phyloP scores from a whole-genome alignment of 23 tunicate species.

The Trididemnum miniatum region DNA sequence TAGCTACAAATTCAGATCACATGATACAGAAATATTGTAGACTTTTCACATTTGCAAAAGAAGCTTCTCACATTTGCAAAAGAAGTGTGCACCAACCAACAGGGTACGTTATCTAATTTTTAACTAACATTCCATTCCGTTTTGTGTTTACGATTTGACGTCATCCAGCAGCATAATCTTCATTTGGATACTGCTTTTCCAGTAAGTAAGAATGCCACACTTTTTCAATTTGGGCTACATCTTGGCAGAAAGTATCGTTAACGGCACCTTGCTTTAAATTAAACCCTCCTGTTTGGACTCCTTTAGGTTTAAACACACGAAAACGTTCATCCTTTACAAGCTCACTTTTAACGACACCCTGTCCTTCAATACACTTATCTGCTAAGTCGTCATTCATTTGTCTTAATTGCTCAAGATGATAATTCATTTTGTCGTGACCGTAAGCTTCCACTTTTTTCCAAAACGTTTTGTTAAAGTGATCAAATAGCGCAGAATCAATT shows the following conservation, averaged over 20 bases:
- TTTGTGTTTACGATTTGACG: too few species aligned
- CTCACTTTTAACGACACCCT: slow-evolving; percentile 24
- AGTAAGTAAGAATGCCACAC: slow-evolving; percentile 59
- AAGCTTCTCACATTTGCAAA: too few species aligned
- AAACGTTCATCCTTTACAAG: slow-evolving; percentile 27
- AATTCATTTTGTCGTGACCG: slow-evolving; percentile 62
- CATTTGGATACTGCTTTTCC: slow-evolving; percentile 20
- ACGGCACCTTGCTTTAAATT: slow-evolving; percentile 43
- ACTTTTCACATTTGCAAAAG: too few species aligned
- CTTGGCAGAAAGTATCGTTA: slow-evolving; percentile 33
- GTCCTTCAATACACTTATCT: slow-evolving; percentile 61
- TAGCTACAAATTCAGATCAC: too few species aligned
- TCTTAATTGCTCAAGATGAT: slow-evolving; percentile 32
- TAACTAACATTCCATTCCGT: too few species aligned
- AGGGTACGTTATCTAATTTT: too few species aligned
- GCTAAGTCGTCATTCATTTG: slow-evolving; percentile 41
- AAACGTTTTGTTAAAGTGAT: slow-evolving; percentile 62
- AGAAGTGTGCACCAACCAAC: too few species aligned
- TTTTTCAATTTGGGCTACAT: slow-evolving; percentile 54
- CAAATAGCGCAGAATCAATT: slow-evolving; percentile 52
- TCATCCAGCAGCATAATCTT: too few species aligned
- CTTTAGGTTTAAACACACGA: slow-evolving; percentile 54
- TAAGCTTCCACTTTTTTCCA: slow-evolving; percentile 68
- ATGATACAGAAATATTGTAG: too few species aligned
- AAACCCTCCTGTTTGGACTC: slow-evolving; percentile 71